phyloP scores from a whole-genome alignment of 2,113 vertebrate genomes.

The Tautogolabrus adspersus region DNA sequence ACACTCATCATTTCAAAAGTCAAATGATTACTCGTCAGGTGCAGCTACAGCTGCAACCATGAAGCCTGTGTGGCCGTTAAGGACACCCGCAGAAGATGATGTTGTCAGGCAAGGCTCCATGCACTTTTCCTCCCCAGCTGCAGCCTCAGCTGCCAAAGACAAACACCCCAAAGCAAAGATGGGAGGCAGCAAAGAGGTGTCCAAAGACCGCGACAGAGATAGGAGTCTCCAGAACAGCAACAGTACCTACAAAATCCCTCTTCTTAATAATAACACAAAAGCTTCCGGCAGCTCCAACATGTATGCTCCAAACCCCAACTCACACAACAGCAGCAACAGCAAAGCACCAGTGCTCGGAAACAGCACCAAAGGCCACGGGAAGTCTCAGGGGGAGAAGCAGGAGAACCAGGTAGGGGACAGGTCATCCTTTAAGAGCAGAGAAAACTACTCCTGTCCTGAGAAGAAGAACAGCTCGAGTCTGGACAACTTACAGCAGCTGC shows the following conservation, averaged over 20 bases:
- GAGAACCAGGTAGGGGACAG: constrained; percentile 81
- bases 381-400: constrained; percentile 75
- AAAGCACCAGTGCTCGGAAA: constrained; percentile 69
- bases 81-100: constrained; percentile 73
- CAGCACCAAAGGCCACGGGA: constrained; percentile 73
- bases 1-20: constrained; percentile 74
- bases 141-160: constrained; percentile 81
- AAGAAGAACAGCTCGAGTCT: constrained; percentile 74
- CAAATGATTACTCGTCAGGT: constrained; percentile 73
- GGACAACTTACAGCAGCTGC: constrained; percentile 77
- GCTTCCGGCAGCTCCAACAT: constrained; percentile 58
- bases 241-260: constrained; percentile 71
- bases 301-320: constrained; percentile 56
- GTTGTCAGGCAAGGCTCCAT: constrained; percentile 72
- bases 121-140: constrained; percentile 62
- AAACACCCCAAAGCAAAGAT: constrained; percentile 81
- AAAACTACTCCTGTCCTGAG: constrained; percentile 74
- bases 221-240: constrained; percentile 75
- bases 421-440: constrained; percentile 82
- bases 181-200: constrained; percentile 74
- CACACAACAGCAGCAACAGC: constrained; percentile 77
- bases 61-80: constrained; percentile 78
- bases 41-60: constrained; percentile 63
- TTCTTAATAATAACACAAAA: constrained; percentile 78
- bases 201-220: constrained; percentile 80